These are phyloP conservation scores for Osmerus eperlanus DNA, from an alignment of 2,113 vertebrate genomes.

Conservation along the genomic window DNA sequence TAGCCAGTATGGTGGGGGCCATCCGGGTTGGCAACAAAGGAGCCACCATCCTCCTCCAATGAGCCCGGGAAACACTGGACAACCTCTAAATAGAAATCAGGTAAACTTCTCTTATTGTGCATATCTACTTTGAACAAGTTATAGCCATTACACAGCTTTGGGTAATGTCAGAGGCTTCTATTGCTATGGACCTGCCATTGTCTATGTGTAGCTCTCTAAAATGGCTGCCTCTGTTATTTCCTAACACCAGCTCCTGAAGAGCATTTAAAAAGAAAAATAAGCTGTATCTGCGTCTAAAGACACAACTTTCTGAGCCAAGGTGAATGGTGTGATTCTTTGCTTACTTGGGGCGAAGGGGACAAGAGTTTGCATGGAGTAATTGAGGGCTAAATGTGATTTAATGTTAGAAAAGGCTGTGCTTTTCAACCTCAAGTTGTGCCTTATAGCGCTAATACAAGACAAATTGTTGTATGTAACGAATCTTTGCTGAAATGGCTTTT, in stretches of 20 bases:
- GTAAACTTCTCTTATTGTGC: constrained; percentile 69
- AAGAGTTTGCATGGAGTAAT: constrained; percentile 59
- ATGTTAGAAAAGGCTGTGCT: constrained; percentile 34
- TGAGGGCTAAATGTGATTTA: constrained; percentile 43
- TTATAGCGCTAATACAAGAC: constrained; percentile 12
- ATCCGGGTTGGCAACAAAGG: constrained; percentile 90
- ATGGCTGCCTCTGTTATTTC: constrained; percentile 89
- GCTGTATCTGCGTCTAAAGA: constrained; percentile 27
- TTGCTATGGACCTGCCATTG: constrained; percentile 85
- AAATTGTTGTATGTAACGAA: constrained; percentile 23
- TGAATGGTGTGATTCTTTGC: constrained; percentile 34
- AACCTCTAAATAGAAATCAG: constrained; percentile 83
- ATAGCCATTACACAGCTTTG: constrained; percentile 30
- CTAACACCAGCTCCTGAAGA: constrained; percentile 54
- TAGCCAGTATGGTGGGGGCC: constrained; percentile 84
- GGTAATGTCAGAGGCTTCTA: constrained; percentile 49
- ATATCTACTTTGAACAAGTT: constrained; percentile 44
- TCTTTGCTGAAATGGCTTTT: background rate
- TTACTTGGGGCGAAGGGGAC: constrained; percentile 51
- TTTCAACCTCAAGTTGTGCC: constrained; percentile 29
- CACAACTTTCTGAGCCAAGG: constrained; percentile 33
- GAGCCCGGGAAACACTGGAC: constrained; percentile 90
- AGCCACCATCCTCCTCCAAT: constrained; percentile 87
- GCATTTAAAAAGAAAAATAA: constrained; percentile 50
- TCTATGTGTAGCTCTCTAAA: constrained; percentile 86